Conservation (phyloP, 1,140 invertebrate species). For the Leptopilina clavipes region DNA sequence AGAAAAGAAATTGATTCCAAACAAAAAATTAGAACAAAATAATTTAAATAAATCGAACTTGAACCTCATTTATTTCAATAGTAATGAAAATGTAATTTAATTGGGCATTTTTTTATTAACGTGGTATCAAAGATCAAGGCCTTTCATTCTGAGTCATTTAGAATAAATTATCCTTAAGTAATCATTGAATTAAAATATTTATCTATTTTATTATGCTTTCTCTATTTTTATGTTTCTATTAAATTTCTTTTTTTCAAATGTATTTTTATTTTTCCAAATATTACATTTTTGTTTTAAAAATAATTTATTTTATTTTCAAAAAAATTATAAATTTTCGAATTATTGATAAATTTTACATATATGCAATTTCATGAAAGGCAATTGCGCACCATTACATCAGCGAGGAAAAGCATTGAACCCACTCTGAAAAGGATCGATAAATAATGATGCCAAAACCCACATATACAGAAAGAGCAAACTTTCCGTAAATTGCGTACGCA, state of each 20-base stretch:
- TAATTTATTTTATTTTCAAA: not conserved
- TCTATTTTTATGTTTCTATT: too few species aligned
- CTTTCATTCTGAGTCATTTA: not conserved
- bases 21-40: too few species aligned
- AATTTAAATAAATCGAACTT: too few species aligned
- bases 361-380: not conserved
- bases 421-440: slow-evolving; percentile 5
- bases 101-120: not conserved
- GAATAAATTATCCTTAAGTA: not conserved
- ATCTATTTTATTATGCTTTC: too few species aligned
- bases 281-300: too few species aligned
- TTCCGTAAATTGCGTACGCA: not conserved
- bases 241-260: too few species aligned
- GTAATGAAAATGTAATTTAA: not conserved
- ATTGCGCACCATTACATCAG: not conserved
- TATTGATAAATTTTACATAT: not conserved
- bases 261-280: too few species aligned
- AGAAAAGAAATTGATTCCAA: too few species aligned
- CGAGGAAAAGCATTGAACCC: slow-evolving; percentile 13
- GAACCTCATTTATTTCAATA: not conserved
- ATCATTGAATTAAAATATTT: too few species aligned
- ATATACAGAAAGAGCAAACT: not conserved
- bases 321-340: not conserved
- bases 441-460: slow-evolving; percentile 13
- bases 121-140: not conserved